These are phyloP conservation scores for Cyprinodon tularosa DNA, from an alignment of 2,113 vertebrate species.

Conservation along the genomic window DNA sequence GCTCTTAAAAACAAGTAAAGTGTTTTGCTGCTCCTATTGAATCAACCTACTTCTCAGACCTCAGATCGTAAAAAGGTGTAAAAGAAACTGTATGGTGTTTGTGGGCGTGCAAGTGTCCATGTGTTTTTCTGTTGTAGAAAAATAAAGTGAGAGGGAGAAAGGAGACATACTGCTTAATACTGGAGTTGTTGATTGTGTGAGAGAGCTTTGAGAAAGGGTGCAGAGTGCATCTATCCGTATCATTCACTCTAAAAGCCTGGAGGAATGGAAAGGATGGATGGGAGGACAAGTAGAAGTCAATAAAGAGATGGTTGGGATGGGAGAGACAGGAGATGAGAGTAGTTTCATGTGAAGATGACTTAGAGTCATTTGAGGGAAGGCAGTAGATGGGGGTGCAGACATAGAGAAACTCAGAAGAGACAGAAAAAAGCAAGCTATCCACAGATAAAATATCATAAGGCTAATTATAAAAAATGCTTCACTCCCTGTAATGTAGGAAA, in stretches of 20 bases:
- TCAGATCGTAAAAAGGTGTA: constrained; percentile 41
- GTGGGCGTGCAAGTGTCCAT: constrained; percentile 1
- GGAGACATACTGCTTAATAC: constrained; percentile 64
- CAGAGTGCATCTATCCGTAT: constrained; percentile 77
- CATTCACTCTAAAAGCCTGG: constrained; percentile 76
- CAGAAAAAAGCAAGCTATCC: constrained; percentile 28
- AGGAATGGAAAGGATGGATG: constrained; percentile 75
- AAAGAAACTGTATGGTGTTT: constrained; percentile 21
- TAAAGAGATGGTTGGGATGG: constrained; percentile 67
- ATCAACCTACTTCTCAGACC: constrained; percentile 48
- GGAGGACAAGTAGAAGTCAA: constrained; percentile 76
- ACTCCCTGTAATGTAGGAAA: background rate
- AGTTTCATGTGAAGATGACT: constrained; percentile 67
- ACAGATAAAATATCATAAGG: constrained; percentile 33
- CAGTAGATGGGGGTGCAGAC: background rate
- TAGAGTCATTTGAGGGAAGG: constrained; percentile 43
- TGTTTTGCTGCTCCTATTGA: constrained; percentile 56
- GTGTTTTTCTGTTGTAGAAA: background rate
- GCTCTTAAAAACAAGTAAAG: constrained; percentile 49
- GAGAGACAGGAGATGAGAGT: constrained; percentile 66
- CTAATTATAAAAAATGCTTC: background rate
- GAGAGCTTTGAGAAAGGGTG: constrained; percentile 75
- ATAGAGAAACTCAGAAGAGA: constrained; percentile 13
- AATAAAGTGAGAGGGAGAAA: constrained; percentile 34
- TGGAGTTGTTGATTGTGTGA: constrained; percentile 71